Base-by-base conservation (phyloP, 2,888 invertebrate species). In the Hybos culiciformis region DNA sequence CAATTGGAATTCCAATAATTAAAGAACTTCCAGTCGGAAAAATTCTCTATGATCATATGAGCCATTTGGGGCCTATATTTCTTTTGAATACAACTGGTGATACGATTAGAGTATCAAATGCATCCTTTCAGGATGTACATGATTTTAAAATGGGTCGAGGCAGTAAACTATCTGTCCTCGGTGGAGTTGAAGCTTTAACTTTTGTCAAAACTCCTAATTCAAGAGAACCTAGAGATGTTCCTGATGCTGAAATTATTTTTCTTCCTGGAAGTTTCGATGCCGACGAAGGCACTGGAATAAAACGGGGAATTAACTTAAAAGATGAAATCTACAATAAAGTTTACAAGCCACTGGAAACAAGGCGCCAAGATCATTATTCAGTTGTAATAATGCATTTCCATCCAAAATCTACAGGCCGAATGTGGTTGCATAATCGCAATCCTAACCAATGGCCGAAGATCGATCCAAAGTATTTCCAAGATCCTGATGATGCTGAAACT, bases 371-470 rank as follows among this genome's bases (percentile, higher is more conserved):
- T 68, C 73, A 70, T 14, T 80, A 72, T 68, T 73, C 69, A 36
- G 63, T 77, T 12, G 71, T 82, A 41, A 75, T 81, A 0, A 78
- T 84, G 67, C 64, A 85, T 23, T 71, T 84, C 39, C 75, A 82
- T 56, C 87, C 87, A 0, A 74, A 78, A 57, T 86, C 86, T 12
- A 68, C 71, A 17, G 87, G 87, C 1, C 69, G 73, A 5, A 53
- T 87, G 1, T 74, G 71, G 57, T 68, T 93, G 12, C 75, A 73
- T 53, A 77, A 80, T 32, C 76, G 68, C 19, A 51, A 80, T 56
- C 78, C 79, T 0, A 61, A 68, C 29, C 69, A 74, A 20, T 70
- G 71, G 56, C 80, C 80, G 0, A 58, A 68, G 18, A 70, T 82
- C 32, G 68, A 75, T 52, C 74, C 76, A 2, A 77, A 77, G 51